Percentiles rank a stretch among this genome's conserved stretches.
phyloP scores from a whole-genome alignment of 2,113 vertebrate species.

The Tursiops truncatus region DNA sequence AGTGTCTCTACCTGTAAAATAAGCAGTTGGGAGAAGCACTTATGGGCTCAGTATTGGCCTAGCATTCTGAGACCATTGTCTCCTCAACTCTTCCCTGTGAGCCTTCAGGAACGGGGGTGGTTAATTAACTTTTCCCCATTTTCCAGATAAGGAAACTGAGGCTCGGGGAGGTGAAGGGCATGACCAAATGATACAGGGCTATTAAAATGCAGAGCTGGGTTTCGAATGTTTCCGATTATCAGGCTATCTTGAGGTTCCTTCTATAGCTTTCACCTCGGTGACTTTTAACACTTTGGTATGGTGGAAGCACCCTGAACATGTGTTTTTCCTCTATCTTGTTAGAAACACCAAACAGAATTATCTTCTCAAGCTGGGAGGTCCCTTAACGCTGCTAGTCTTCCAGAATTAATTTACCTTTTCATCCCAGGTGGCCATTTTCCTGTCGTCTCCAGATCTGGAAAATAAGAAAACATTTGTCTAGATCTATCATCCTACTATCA shows the following conservation, averaged over 20 bases:
- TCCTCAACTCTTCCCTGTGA: not conserved
- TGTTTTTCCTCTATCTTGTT: not conserved
- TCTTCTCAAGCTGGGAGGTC: not conserved
- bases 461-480: not conserved
- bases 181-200: not conserved
- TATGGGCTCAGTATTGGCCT: not conserved
- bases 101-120: not conserved
- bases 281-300: not conserved
- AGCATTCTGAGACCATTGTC: rapidly evolving
- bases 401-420: constrained; percentile 55
- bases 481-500: not conserved
- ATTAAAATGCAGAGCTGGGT: not conserved
- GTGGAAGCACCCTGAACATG: not conserved
- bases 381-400: not conserved
- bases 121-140: not conserved
- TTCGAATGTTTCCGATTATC: not conserved
- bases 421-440: constrained; percentile 52
- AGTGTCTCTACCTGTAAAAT: not conserved
- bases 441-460: constrained; percentile 37
- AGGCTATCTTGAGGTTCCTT: not conserved
- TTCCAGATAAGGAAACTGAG: not conserved
- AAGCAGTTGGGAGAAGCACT: not conserved
- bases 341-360: not conserved
- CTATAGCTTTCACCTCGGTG: not conserved
- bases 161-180: not conserved